phyloP scores from a whole-genome alignment of 2,113 vertebrate genomes.

The Salvelinus sp. region DNA sequence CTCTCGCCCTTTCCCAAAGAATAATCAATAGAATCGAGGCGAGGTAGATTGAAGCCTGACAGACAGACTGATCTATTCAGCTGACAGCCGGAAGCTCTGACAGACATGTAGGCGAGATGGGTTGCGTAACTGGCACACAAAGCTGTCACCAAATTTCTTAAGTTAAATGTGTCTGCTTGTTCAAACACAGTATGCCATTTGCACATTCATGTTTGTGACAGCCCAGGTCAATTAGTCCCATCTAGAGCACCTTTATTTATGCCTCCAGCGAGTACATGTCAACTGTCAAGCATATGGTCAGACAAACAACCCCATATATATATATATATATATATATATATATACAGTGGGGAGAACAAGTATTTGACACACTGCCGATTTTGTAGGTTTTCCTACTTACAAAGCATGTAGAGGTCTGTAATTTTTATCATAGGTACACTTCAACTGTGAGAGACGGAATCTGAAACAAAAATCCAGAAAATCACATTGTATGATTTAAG shows the following conservation, averaged over 20 bases:
- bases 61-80: slow-evolving; percentile 51
- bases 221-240: slow-evolving; percentile 43
- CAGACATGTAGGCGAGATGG: slow-evolving; percentile 31
- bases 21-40: slow-evolving; percentile 65
- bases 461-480: too few relatives aligned
- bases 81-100: slow-evolving; percentile 43
- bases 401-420: too few relatives aligned
- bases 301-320: slow-evolving; percentile 7
- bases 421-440: too few relatives aligned
- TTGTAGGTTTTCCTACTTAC: too few relatives aligned
- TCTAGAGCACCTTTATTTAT: slow-evolving; percentile 17
- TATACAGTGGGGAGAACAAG: too few relatives aligned
- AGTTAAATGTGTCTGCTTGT: slow-evolving; percentile 44
- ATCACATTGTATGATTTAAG: too few relatives aligned
- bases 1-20: slow-evolving; percentile 42
- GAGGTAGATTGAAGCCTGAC: slow-evolving; percentile 62
- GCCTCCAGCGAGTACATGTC: slow-evolving; percentile 9
- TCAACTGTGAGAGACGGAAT: too few relatives aligned
- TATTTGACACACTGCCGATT: too few relatives aligned
- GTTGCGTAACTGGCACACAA: slow-evolving; percentile 20
- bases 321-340: too few relatives aligned
- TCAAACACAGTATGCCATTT: slow-evolving; percentile 30
- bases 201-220: slow-evolving; percentile 26
- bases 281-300: slow-evolving; percentile 22
- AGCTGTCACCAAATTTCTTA: slow-evolving; percentile 37